Percentiles rank a stretch among this genome's conserved stretches.
phyloP scores from a whole-genome alignment of 2,113 vertebrate genomes.

The Illadopsis cleaveri region DNA sequence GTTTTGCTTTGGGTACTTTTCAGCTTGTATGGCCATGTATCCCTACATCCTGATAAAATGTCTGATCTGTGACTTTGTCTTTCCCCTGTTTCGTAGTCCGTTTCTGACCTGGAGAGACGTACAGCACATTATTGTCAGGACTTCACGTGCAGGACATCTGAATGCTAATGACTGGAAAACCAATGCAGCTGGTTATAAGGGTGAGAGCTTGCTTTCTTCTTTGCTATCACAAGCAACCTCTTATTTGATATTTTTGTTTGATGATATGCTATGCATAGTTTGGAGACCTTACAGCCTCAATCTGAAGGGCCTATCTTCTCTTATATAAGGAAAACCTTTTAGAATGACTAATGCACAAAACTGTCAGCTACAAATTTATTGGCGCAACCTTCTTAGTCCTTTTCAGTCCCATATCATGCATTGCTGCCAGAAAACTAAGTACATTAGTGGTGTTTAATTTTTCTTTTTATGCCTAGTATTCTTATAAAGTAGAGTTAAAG shows the following conservation, averaged over 20 bases:
- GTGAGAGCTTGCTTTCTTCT: slow-evolving; percentile 79
- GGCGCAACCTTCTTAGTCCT: not conserved
- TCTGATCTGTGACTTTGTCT: slow-evolving; percentile 66
- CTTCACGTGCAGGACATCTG: slow-evolving; percentile 94
- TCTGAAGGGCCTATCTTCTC: not conserved
- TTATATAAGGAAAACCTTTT: not conserved
- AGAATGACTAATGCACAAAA: not conserved
- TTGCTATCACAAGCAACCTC: slow-evolving; percentile 41
- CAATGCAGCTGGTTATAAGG: slow-evolving; percentile 98
- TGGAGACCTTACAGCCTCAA: not conserved
- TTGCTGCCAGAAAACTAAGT: not conserved
- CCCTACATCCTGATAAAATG: slow-evolving; percentile 56
- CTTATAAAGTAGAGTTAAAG: not conserved
- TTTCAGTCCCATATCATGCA: not conserved
- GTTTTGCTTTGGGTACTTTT: slow-evolving; percentile 45
- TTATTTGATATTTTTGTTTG: slow-evolving; percentile 45
- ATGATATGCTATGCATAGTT: not conserved
- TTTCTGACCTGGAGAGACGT: slow-evolving; percentile 96
- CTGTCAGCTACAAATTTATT: not conserved
- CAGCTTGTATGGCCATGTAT: slow-evolving; percentile 33
- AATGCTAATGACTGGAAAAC: slow-evolving; percentile 99
- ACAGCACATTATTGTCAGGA: slow-evolving; percentile 98
- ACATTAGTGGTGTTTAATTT: not conserved
- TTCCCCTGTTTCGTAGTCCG: slow-evolving; percentile 77
- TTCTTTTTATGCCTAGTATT: not conserved